phyloP scores from a whole-genome alignment of 2,113 vertebrate genomes.

The Neodon shergylaensis region DNA sequence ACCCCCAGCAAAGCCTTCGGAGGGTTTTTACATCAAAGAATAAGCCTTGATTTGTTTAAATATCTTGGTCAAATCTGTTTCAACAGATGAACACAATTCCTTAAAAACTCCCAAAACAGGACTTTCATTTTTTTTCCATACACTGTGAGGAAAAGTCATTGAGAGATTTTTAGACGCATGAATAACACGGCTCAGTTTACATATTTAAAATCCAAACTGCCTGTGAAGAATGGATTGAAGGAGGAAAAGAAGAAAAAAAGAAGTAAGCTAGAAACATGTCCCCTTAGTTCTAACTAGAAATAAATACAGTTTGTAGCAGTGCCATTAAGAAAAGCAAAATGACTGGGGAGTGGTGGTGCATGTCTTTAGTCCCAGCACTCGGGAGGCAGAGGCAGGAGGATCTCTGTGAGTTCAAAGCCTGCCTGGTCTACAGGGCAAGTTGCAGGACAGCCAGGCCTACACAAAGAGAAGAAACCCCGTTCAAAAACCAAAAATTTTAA shows the following conservation, averaged over 20 bases:
- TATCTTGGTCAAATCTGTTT: not conserved
- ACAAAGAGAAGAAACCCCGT: not conserved
- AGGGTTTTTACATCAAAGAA: not conserved
- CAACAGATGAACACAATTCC: not conserved
- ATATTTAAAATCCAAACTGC: not conserved
- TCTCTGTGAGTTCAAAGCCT: not conserved
- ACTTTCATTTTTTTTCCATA: not conserved
- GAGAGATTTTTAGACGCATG: not conserved
- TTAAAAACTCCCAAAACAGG: not conserved
- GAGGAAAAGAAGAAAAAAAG: not conserved
- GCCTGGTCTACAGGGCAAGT: not conserved
- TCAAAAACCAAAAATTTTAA: not conserved
- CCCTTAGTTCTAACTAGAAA: not conserved
- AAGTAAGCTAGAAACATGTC: not conserved
- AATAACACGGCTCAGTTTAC: not conserved
- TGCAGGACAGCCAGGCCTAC: not conserved
- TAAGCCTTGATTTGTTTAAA: not conserved
- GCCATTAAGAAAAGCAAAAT: not conserved
- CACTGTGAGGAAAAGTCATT: not conserved
- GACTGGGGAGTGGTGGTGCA: not conserved
- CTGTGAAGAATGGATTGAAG: not conserved
- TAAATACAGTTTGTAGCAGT: not conserved
- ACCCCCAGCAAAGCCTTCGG: not conserved
- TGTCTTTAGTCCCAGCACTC: not conserved
- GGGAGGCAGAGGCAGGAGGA: not conserved